These are phyloP conservation scores for Melieria crassipennis DNA, from an alignment of 2,888 invertebrate species.

Conservation along the genomic window DNA sequence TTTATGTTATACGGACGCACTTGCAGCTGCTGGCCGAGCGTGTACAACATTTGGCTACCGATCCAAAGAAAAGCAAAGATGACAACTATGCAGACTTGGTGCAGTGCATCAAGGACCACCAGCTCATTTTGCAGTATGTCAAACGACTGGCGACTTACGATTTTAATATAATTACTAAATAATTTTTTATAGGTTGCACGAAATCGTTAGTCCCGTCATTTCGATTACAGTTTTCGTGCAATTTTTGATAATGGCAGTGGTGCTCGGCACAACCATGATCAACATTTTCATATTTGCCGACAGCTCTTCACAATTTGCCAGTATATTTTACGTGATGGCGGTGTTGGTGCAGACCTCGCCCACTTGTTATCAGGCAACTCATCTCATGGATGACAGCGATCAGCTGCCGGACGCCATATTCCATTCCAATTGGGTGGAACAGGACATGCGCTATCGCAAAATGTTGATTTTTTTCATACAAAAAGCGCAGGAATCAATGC, in stretches of 20 bases:
- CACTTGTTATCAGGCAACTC: slow-evolving; percentile 46
- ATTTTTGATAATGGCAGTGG: slow-evolving; percentile 44
- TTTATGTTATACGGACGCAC: slow-evolving; percentile 42
- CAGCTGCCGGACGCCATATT: slow-evolving; percentile 47
- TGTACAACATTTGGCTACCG: slow-evolving; percentile 33
- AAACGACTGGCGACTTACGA: neutral
- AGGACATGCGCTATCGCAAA: slow-evolving; percentile 44
- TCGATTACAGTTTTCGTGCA: slow-evolving; percentile 45
- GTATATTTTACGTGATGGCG: slow-evolving; percentile 37
- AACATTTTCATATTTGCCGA: slow-evolving; percentile 41
- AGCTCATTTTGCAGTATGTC: slow-evolving; percentile 33
- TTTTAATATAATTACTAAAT: neutral
- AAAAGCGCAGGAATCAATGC: slow-evolving; percentile 10
- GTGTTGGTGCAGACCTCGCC: slow-evolving; percentile 45
- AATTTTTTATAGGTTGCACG: slow-evolving; percentile 3
- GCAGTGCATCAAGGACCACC: slow-evolving; percentile 45
- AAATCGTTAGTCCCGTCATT: slow-evolving; percentile 37
- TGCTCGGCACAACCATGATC: slow-evolving; percentile 42
- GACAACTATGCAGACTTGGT: slow-evolving; percentile 31
- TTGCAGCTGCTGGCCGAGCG: slow-evolving; percentile 39
- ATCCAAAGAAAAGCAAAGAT: neutral
- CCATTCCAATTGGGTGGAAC: slow-evolving; percentile 50
- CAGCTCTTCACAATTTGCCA: slow-evolving; percentile 32
- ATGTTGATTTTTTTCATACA: slow-evolving; percentile 35
- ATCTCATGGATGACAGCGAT: slow-evolving; percentile 42